Conservation (phyloP, 2,888 invertebrate genomes). For the Amblyteles armatorius region DNA sequence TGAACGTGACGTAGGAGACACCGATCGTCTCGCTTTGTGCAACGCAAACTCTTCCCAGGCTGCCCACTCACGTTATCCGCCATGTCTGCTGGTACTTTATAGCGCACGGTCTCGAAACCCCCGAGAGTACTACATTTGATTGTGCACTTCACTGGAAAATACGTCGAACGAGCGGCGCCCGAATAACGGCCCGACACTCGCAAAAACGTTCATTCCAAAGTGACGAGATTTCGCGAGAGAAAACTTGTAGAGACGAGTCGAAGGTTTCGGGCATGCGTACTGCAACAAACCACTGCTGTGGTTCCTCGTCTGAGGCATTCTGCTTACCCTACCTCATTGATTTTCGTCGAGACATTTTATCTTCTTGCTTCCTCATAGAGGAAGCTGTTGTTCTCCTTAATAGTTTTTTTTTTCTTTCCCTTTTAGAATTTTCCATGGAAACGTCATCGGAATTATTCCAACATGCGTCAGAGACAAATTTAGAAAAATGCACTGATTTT, state of each 20-base stretch:
- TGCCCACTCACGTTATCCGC: constrained; percentile 69
- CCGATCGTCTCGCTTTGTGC: constrained; percentile 1
- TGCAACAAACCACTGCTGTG: constrained; percentile 43
- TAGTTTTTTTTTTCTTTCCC: no score
- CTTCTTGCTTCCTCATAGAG: not conserved
- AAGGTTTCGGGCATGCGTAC: constrained; percentile 69
- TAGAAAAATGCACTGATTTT: no score
- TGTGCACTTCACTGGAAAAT: constrained; percentile 26
- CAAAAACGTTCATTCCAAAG: constrained; percentile 36
- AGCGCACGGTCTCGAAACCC: constrained; percentile 44
- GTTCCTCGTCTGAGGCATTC: constrained; percentile 16
- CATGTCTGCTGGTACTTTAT: constrained; percentile 60
- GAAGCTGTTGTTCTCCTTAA: no score
- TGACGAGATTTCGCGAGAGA: constrained; percentile 37
- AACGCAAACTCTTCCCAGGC: constrained; percentile 33
- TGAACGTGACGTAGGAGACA: constrained; percentile 41
- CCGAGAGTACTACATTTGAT: constrained; percentile 51
- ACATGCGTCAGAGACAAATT: no score
- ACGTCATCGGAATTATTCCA: no score
- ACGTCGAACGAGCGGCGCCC: not conserved
- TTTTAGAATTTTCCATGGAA: no score
- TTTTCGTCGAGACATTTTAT: constrained; percentile 29
- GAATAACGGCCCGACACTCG: constrained; percentile 11
- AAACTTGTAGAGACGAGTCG: constrained; percentile 41
- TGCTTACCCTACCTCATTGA: constrained; percentile 37